A percentile compares a stretch with the other conserved stretches of the same genome.
These are phyloP conservation scores for Chiridota heheva DNA, from an alignment of 35 echinoderm and acorn worm genomes.

Conservation along the genomic window DNA sequence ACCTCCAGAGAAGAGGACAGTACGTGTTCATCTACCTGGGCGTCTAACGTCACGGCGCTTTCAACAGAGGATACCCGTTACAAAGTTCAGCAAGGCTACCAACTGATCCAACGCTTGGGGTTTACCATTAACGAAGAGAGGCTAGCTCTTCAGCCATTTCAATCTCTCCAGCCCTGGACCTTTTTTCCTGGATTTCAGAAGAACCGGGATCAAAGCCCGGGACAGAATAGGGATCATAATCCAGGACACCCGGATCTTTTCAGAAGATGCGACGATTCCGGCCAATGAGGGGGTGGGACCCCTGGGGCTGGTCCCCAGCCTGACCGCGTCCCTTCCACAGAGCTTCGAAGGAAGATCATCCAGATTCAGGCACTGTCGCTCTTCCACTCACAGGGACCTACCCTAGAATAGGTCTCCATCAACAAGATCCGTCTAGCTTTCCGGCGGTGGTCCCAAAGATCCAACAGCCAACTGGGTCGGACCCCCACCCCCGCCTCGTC, in stretches of 20 bases:
- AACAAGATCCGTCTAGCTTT: neutral
- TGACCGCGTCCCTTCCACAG: conserved; percentile 18
- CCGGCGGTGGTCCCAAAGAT: neutral
- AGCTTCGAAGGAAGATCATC: conserved; percentile 34
- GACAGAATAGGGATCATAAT: neutral
- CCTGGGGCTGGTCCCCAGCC: conserved; percentile 31
- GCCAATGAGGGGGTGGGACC: neutral
- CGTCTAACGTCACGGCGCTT: too few species aligned
- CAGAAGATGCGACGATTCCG: neutral
- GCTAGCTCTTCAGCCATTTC: neutral
- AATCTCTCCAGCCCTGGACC: too few species aligned
- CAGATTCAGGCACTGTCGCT: conserved; percentile 24
- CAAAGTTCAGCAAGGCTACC: neutral
- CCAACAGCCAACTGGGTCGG: neutral
- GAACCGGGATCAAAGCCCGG: neutral
- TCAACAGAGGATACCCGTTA: neutral
- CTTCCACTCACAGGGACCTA: neutral
- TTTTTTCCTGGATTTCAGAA: neutral
- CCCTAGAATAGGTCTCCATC: neutral
- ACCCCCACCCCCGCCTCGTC: neutral
- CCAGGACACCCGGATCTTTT: neutral
- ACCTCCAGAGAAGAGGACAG: neutral
- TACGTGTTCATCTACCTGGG: too few species aligned
- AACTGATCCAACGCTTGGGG: neutral
- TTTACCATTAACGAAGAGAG: neutral